Evolutionary conservation across 2,797 vertebrate genomes (phyloP).

Genomic region (Poecilia wingei): DNA sequence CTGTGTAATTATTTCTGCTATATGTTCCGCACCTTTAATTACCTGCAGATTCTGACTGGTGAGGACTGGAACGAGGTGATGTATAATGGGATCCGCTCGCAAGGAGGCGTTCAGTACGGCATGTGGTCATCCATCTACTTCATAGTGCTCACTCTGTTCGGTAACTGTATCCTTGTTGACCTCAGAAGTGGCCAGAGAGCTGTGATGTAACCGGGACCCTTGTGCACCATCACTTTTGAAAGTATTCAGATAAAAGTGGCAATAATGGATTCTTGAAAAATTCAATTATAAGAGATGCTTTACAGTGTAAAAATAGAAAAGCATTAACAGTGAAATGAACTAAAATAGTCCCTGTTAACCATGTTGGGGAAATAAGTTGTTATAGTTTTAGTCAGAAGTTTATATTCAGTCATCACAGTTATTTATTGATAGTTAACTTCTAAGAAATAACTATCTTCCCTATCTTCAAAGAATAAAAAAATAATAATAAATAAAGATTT

Average conservation of each 20-base stretch:
- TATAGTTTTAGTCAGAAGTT: background rate
- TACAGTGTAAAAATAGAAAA: background rate
- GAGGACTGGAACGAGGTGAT: conserved; percentile 99
- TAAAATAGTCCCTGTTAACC: background rate
- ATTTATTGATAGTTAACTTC: background rate
- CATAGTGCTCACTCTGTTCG: conserved; percentile 97
- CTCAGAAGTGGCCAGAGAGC: conserved; percentile 21
- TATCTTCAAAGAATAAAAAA: background rate
- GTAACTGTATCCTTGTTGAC: conserved; percentile 94
- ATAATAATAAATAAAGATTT: background rate
- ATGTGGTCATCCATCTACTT: conserved; percentile 99
- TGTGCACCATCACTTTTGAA: background rate
- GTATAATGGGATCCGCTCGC: conserved; percentile 97
- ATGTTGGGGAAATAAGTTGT: background rate
- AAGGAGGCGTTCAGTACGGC: conserved; percentile 95
- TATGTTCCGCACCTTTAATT: conserved; percentile 32
- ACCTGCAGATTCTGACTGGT: conserved; percentile 91
- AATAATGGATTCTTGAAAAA: background rate
- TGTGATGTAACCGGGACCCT: conserved; percentile 9
- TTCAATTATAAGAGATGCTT: background rate
- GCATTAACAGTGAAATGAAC: background rate
- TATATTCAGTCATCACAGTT: background rate
- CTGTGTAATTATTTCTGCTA: conserved; percentile 7
- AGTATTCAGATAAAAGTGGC: conserved; percentile 13
- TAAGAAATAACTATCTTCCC: background rate